A percentile compares a stretch with the other conserved stretches of the same genome.
phyloP scores from a whole-genome alignment of 2,888 invertebrate species.

The Drosophila formosana region DNA sequence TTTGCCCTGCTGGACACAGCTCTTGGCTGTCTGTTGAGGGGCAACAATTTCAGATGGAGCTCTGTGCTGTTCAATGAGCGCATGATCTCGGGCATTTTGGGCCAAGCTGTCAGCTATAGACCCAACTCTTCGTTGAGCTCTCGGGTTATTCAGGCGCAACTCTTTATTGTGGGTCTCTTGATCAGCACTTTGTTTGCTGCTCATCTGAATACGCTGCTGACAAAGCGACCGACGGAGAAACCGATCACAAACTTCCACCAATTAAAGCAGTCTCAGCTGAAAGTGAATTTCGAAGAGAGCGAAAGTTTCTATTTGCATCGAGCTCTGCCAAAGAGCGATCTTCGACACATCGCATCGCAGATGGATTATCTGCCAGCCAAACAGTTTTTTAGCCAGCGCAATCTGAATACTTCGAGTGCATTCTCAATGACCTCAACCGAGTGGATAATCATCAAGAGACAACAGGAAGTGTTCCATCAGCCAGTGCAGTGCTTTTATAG shows the following conservation, averaged over 20 bases:
- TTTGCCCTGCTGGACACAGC: slow-evolving; percentile 53
- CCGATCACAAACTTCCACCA: slow-evolving; percentile 42
- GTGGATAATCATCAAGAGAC: slow-evolving; percentile 45
- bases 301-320: slow-evolving; percentile 47
- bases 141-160: slow-evolving; percentile 44
- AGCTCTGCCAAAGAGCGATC: background rate
- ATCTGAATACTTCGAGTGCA: slow-evolving; percentile 35
- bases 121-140: slow-evolving; percentile 43
- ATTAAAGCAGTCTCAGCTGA: slow-evolving; percentile 34
- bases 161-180: slow-evolving; percentile 58
- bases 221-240: slow-evolving; percentile 53
- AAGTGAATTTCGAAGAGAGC: slow-evolving; percentile 43
- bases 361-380: slow-evolving; percentile 31
- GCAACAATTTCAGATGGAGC: slow-evolving; percentile 36
- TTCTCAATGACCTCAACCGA: slow-evolving; percentile 41
- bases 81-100: slow-evolving; percentile 60
- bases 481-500: slow-evolving; percentile 40
- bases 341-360: slow-evolving; percentile 14
- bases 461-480: slow-evolving; percentile 52
- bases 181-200: slow-evolving; percentile 55
- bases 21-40: slow-evolving; percentile 41
- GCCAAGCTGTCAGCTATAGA: slow-evolving; percentile 50
- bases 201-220: slow-evolving; percentile 61
- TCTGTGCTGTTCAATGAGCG: slow-evolving; percentile 58
- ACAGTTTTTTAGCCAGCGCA: slow-evolving; percentile 2